These are phyloP conservation scores for Galleria mellonella DNA, from an alignment of 1,140 invertebrate genomes.

Conservation along the genomic window DNA sequence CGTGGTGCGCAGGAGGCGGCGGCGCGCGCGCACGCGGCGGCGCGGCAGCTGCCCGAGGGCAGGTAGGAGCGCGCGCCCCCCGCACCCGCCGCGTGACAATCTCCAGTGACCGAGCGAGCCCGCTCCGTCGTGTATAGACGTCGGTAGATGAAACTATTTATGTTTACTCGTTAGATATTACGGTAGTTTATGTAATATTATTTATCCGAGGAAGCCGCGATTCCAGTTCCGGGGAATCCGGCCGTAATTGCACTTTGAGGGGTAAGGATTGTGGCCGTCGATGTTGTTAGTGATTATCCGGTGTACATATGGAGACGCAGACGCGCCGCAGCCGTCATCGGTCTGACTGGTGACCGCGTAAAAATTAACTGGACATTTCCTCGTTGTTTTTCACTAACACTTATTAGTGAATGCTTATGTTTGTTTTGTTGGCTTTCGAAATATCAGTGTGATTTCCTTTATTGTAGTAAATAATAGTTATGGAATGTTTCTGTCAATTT, in stretches of 20 bases:
- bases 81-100: conserved; percentile 15
- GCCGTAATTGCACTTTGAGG: background rate
- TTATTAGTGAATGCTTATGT: conserved; percentile 59
- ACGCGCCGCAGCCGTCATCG: conserved; percentile 10
- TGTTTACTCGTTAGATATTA: conserved; percentile 34
- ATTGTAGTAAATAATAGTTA: conserved; percentile 53
- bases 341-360: conserved; percentile 28
- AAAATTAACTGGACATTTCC: conserved; percentile 27
- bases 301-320: conserved; percentile 12
- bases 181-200: conserved; percentile 28
- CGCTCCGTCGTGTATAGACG: conserved; percentile 9
- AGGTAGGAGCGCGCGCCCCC: conserved; percentile 24
- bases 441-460: conserved; percentile 68
- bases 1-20: conserved; percentile 35
- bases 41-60: conserved; percentile 30
- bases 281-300: conserved; percentile 15
- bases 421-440: conserved; percentile 68
- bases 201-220: conserved; percentile 9
- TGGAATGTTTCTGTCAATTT: conserved; percentile 64
- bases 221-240: conserved; percentile 2
- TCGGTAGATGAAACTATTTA: conserved; percentile 23
- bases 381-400: conserved; percentile 57
- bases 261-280: conserved; percentile 15
- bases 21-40: conserved; percentile 20
- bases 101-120: background rate